Base-by-base conservation (phyloP, 1,140 invertebrate species). In the Ips typographus region DNA sequence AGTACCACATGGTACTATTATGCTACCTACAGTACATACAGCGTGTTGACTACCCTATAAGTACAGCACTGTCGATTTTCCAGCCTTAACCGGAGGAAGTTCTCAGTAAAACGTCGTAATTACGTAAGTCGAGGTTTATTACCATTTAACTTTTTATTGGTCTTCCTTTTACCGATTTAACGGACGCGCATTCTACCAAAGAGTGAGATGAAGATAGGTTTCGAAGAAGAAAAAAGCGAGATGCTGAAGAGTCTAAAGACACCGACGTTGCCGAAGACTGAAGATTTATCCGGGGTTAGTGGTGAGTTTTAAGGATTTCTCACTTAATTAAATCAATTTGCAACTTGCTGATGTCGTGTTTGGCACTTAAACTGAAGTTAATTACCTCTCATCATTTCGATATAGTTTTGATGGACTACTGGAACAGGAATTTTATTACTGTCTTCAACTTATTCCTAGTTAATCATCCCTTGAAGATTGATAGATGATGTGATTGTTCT, bases 91-190 rank as follows among this genome's bases (percentile, higher is more conserved):
- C 22, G 22, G 44, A 41, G 22, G 41, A 52, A 65, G 47, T 42
- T 49, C 40, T 8, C 57, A 38, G 55, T 55, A 61, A 52, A 68
- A 68, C 47, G 65, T 61, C 44, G 49, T 69, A 69, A 69, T 69
- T 69, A 69, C 67, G 57, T 69, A 69, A 69, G 67, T 56, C 63
- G 67, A 69, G 42, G 59, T 69, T 69, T 69, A 69, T 69, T 69
- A 69, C 56, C 67, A 69, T 69, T 69, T 69, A 52, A 62, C 67
- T 69, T 61, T 69, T 69, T 69, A 69, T 69, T 69, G 51, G 37
- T 69, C 67, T 62, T 69, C 67, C 67, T 69, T 63, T 69, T 69
- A 69, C 67, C 60, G 67, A 69, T 69, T 69, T 69, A 69, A 69
- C 67, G 67, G 67, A 62, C 67, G 49, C 4, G 57, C 67, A 69